Percentiles rank a stretch among this genome's conserved stretches.
phyloP scores from a whole-genome alignment of 2,113 vertebrate genomes.

The Gallinago media region DNA sequence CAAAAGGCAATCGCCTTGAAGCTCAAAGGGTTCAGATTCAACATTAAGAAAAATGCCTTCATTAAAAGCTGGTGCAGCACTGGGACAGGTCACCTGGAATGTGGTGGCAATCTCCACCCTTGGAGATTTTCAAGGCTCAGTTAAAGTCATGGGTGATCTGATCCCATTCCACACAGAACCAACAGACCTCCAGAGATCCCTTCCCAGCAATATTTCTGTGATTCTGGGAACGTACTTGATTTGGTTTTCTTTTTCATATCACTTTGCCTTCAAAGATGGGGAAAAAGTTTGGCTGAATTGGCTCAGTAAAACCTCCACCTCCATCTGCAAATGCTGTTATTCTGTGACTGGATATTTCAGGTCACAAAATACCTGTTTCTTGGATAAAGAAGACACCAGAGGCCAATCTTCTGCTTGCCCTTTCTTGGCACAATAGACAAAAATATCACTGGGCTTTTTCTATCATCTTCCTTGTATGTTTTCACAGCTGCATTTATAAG shows the following conservation, averaged over 20 bases:
- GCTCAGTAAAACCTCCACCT: neutral
- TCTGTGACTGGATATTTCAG: neutral
- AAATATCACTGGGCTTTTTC: neutral
- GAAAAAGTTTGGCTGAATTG: neutral
- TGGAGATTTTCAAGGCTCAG: neutral
- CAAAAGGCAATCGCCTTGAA: neutral
- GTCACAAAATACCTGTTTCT: neutral
- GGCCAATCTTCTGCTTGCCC: neutral
- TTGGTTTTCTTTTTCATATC: neutral
- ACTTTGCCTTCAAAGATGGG: neutral
- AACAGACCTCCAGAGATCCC: neutral
- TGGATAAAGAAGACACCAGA: neutral
- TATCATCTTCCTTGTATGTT: neutral
- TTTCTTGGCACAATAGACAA: neutral
- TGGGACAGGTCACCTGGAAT: neutral
- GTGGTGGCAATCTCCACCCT: neutral
- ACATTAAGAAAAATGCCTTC: neutral
- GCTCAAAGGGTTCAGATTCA: neutral
- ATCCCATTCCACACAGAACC: neutral
- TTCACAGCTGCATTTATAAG: neutral
- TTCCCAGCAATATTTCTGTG: neutral
- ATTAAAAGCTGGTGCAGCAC: neutral
- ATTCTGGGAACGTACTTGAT: neutral
- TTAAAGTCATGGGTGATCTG: neutral
- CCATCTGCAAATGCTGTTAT: neutral